phyloP scores from a whole-genome alignment of 2,113 vertebrate species.

The Theristicus caerulescens region DNA sequence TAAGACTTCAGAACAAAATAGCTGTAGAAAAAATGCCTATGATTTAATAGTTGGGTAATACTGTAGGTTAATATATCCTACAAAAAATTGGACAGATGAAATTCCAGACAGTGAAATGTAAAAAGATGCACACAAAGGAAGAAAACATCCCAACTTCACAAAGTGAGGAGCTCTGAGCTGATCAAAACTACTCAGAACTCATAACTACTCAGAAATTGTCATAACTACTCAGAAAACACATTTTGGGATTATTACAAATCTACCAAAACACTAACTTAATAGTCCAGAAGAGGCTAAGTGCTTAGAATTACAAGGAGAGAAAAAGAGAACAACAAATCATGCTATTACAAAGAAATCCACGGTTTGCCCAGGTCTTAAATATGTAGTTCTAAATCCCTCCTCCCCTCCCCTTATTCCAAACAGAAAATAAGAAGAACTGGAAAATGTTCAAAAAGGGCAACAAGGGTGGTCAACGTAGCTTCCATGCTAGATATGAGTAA shows the following conservation, averaged over 20 bases:
- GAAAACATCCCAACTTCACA: background rate
- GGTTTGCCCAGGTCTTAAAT: background rate
- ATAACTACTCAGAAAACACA: background rate
- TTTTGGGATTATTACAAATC: background rate
- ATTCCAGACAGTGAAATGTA: background rate
- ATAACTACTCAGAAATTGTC: background rate
- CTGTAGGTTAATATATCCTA: background rate
- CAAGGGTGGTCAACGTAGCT: background rate
- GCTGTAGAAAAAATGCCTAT: background rate
- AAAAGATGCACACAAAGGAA: background rate
- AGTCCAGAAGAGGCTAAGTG: background rate
- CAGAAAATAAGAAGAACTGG: background rate
- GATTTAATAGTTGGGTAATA: background rate
- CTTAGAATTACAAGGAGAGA: background rate
- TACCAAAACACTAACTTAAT: background rate
- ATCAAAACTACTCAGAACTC: background rate
- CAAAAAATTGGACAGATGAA: background rate
- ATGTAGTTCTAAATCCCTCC: background rate
- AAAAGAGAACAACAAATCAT: background rate
- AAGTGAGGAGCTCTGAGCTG: background rate
- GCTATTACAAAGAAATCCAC: background rate
- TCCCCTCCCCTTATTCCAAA: background rate
- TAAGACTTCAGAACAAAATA: background rate
- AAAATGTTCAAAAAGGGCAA: background rate
- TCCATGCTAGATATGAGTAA: background rate